Evolutionary conservation across 1,140 invertebrate genomes (phyloP).

Genomic region (Matsumurasca onukii): DNA sequence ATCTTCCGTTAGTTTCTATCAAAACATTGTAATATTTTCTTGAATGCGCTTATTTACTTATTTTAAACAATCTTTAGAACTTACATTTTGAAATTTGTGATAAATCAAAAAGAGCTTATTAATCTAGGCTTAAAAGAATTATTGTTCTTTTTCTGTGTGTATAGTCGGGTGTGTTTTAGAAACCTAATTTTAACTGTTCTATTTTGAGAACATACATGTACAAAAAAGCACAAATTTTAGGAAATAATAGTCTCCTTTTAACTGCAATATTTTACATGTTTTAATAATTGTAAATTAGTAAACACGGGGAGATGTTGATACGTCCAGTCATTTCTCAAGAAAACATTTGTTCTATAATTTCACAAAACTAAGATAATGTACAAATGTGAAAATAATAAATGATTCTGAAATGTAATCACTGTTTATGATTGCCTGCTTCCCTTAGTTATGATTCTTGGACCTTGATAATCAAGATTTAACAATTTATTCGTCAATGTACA

Average conservation of each 20-base stretch:
- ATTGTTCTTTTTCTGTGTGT: neutral
- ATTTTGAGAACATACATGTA: conserved; percentile 1
- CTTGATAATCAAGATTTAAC: no score
- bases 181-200: conserved; percentile 19
- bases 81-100: conserved; percentile 22
- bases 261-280: conserved; percentile 4
- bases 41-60: no score
- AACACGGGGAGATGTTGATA: neutral
- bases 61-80: no score
- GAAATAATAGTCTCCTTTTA: conserved; percentile 1
- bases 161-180: conserved; percentile 9
- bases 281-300: conserved; percentile 20
- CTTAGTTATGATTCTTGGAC: no score
- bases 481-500: no score
- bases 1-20: no score
- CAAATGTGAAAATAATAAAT: neutral
- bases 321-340: no score
- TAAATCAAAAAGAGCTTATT: conserved; percentile 30
- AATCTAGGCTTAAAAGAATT: conserved; percentile 6
- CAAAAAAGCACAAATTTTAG: conserved; percentile 26
- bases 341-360: neutral
- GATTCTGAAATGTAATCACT: conserved; percentile 7
- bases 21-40: no score
- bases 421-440: neutral
- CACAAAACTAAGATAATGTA: conserved; percentile 2